Evolutionary conservation across 2,888 invertebrate genomes (phyloP).

Genomic region (Rhodophaea formosa): DNA sequence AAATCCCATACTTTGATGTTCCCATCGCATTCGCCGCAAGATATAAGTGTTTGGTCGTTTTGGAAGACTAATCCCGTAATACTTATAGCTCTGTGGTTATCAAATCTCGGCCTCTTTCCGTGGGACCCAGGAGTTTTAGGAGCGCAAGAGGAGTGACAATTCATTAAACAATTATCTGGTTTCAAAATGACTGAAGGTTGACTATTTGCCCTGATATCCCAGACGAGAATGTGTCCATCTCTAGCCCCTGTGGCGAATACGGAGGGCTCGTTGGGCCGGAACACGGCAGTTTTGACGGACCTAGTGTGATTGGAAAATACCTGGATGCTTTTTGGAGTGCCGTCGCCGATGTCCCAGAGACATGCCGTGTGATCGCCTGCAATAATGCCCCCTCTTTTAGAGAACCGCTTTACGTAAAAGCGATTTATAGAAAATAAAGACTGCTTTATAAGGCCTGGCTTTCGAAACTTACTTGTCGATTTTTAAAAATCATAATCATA

Average conservation of each 20-base stretch:
- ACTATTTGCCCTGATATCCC: conserved; percentile 84
- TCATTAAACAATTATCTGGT: conserved; percentile 87
- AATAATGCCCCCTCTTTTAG: no score
- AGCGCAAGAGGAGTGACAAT: conserved; percentile 81
- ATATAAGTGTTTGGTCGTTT: conserved; percentile 88
- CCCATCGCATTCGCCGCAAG: conserved; percentile 93
- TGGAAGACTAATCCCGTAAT: conserved; percentile 93
- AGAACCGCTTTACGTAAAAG: no score
- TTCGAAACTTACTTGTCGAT: no score
- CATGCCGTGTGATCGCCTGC: conserved; percentile 89
- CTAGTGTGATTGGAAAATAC: conserved; percentile 89
- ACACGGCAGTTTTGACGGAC: conserved; percentile 91
- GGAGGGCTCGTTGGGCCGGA: conserved; percentile 84
- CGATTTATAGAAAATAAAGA: no score
- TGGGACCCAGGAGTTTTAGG: conserved; percentile 78
- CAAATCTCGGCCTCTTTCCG: conserved; percentile 67
- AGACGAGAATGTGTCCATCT: conserved; percentile 92
- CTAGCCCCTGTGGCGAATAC: conserved; percentile 94
- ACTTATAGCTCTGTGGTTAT: conserved; percentile 83
- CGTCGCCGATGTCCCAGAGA: conserved; percentile 87
- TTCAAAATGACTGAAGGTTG: conserved; percentile 67
- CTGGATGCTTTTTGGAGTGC: conserved; percentile 65
- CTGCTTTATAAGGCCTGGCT: no score
- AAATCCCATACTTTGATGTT: conserved; percentile 94
- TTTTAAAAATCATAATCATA: no score